A percentile compares a stretch with the other conserved stretches of the same genome.
phyloP scores from a whole-genome alignment of 2,113 vertebrate species.

The Chloroceryle aenea region DNA sequence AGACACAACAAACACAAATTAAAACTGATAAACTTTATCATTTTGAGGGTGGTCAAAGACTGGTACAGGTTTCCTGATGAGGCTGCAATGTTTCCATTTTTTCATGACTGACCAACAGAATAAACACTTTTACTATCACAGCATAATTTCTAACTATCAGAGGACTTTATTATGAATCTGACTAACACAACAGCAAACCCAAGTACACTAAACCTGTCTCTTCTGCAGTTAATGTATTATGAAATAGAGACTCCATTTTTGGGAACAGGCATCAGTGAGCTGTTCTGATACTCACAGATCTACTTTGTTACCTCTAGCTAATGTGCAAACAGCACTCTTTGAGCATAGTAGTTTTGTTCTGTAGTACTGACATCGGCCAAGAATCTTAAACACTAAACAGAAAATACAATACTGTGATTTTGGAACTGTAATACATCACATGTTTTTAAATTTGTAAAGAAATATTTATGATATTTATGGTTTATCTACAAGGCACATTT shows the following conservation, averaged over 20 bases:
- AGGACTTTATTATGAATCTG: neutral
- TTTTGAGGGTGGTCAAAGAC: neutral
- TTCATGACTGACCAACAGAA: neutral
- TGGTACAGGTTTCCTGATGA: neutral
- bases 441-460: neutral
- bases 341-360: neutral
- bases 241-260: neutral
- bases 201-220: neutral
- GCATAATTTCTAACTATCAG: neutral
- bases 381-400: neutral
- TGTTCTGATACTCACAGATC: neutral
- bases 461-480: no score
- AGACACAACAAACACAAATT: neutral
- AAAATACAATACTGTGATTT: neutral
- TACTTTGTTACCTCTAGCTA: neutral
- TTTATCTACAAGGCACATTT: neutral
- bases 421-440: neutral
- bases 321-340: rapidly evolving
- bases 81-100: neutral
- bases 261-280: neutral
- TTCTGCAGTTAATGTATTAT: neutral
- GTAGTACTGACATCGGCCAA: neutral
- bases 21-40: neutral
- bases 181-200: neutral
- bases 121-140: neutral